Percentiles rank a stretch among this genome's conserved stretches.
These are phyloP conservation scores for Yponomeuta sedellus DNA, from an alignment of 2,888 invertebrate species.

Conservation along the genomic window DNA sequence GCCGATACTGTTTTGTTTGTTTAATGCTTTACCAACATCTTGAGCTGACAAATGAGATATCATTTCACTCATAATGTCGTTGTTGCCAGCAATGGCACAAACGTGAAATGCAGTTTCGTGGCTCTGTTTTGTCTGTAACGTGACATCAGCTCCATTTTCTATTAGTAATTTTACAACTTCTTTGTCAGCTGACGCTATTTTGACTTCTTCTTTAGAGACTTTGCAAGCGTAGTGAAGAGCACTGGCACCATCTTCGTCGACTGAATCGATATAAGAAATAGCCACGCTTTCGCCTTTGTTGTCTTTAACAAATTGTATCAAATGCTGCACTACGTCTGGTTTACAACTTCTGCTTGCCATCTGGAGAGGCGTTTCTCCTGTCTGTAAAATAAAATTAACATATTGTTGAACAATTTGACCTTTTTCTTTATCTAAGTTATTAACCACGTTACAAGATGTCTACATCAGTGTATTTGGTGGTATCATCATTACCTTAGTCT, in stretches of 20 bases:
- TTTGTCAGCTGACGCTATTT: constrained; percentile 83
- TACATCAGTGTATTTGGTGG: background rate
- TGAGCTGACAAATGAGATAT: constrained; percentile 92
- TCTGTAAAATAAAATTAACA: constrained; percentile 64
- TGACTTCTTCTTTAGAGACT: constrained; percentile 88
- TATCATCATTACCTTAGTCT: constrained; percentile 84
- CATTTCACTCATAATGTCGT: constrained; percentile 96
- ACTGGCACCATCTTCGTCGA: constrained; percentile 94
- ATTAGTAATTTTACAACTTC: constrained; percentile 93
- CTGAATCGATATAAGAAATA: constrained; percentile 89
- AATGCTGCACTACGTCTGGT: constrained; percentile 89
- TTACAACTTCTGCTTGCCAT: constrained; percentile 92
- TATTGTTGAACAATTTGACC: background rate
- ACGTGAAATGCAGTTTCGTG: constrained; percentile 97
- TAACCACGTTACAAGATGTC: background rate
- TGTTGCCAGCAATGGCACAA: constrained; percentile 96
- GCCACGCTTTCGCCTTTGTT: constrained; percentile 86
- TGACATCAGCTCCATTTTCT: constrained; percentile 94
- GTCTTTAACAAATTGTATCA: constrained; percentile 89
- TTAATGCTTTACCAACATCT: constrained; percentile 94
- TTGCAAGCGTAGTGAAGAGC: constrained; percentile 96
- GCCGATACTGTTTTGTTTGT: constrained; percentile 94
- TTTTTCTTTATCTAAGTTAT: background rate
- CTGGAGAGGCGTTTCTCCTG: constrained; percentile 96
- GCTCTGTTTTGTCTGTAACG: constrained; percentile 87